A percentile compares a stretch with the other conserved stretches of the same genome.
Evolutionary conservation across 2,797 vertebrate species (phyloP).

Genomic region (Tinamus major): DNA sequence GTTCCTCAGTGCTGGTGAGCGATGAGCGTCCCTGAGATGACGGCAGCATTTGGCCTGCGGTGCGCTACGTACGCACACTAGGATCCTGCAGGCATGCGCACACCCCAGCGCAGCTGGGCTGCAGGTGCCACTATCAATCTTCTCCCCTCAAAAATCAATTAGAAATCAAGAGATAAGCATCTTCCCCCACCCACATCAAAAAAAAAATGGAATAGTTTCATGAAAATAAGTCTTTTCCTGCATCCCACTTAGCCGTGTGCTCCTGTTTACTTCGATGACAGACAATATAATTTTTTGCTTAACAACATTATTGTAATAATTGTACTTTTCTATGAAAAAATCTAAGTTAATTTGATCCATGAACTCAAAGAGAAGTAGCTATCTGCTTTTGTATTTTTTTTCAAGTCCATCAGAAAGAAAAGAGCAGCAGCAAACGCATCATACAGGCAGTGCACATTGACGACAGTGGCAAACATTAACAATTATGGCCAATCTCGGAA

Average conservation of each 20-base stretch:
- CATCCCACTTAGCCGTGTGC: not conserved
- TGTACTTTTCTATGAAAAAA: not conserved
- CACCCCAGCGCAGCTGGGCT: not conserved
- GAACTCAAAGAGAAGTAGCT: not conserved
- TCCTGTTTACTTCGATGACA: not conserved
- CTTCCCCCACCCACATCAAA: fast-evolving
- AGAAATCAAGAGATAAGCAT: not conserved
- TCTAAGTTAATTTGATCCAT: not conserved
- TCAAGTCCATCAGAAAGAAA: not conserved
- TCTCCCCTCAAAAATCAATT: not conserved
- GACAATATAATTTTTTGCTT: not conserved
- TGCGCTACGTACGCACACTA: not conserved
- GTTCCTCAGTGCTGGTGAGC: fast-evolving
- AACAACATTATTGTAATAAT: not conserved
- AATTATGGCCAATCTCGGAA: not conserved
- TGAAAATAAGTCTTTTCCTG: not conserved
- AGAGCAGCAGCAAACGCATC: not conserved
- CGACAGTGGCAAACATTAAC: not conserved
- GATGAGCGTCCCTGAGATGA: not conserved
- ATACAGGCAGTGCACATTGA: not conserved
- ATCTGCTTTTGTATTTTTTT: not conserved
- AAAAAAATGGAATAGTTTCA: not conserved
- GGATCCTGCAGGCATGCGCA: not conserved
- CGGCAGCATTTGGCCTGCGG: not conserved
- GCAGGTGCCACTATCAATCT: not conserved